Evolutionary conservation across 2,113 vertebrate species (phyloP).

Genomic region (Brienomyrus brachyistius): DNA sequence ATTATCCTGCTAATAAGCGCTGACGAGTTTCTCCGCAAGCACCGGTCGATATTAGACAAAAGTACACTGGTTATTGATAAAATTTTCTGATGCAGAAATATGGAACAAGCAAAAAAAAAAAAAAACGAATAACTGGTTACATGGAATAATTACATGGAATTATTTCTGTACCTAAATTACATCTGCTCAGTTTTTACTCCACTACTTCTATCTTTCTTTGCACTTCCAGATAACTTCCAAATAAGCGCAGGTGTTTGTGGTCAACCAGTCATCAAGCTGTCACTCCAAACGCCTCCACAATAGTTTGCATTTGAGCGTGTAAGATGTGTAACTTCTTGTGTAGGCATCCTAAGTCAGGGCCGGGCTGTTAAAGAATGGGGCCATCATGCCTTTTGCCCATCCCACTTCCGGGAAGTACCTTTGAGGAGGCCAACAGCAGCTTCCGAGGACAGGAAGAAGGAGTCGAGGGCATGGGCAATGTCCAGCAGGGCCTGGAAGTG

Average conservation of each 20-base stretch:
- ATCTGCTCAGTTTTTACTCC: no score
- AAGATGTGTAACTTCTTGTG: neutral
- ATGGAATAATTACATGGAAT: no score
- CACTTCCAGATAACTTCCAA: no score
- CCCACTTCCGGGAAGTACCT: constrained; percentile 53
- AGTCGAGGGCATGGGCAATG: constrained; percentile 85
- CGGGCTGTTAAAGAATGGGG: neutral
- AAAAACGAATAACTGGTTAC: no score
- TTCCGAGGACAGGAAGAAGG: constrained; percentile 83
- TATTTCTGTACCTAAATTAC: no score
- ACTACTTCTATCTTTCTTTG: no score
- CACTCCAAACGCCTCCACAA: no score
- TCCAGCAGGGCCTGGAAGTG: constrained; percentile 90
- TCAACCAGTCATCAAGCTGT: no score
- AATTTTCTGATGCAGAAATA: no score
- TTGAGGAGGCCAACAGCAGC: constrained; percentile 90
- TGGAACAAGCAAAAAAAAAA: no score
- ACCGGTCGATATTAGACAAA: neutral
- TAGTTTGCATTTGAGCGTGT: neutral
- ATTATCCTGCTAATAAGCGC: neutral
- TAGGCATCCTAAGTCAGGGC: neutral
- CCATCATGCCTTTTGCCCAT: no score
- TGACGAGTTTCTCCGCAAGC: neutral
- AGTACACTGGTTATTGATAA: neutral
- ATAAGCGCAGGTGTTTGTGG: no score